Conservation (phyloP, 2,888 invertebrate species). For the Parnassius apollo region DNA sequence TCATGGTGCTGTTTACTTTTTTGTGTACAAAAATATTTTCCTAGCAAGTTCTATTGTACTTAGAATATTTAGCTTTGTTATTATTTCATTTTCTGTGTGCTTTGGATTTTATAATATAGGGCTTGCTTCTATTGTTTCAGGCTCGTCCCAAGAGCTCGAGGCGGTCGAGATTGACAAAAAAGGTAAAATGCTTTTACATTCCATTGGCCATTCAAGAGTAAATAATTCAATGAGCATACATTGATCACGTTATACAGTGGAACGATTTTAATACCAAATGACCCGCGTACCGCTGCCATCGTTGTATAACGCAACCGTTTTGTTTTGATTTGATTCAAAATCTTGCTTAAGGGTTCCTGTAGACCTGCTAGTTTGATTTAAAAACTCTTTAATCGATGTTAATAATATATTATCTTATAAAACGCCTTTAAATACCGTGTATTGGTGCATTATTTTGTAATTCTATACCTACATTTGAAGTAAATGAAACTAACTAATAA, state of each 20-base stretch:
- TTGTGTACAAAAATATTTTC: too few relatives aligned
- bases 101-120: constrained; percentile 8
- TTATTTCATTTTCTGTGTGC: constrained; percentile 24
- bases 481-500: too few relatives aligned
- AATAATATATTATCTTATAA: too few relatives aligned
- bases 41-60: too few relatives aligned
- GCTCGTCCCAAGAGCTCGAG: constrained; percentile 66
- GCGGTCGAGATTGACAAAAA: constrained; percentile 67
- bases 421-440: too few relatives aligned
- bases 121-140: constrained; percentile 53
- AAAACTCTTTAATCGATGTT: not conserved
- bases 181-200: constrained; percentile 51
- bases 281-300: constrained; percentile 42
- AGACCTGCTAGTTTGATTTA: constrained; percentile 24
- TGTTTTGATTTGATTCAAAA: constrained; percentile 46
- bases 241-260: constrained; percentile 35
- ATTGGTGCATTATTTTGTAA: too few relatives aligned
- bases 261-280: constrained; percentile 62
- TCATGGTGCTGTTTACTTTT: constrained; percentile 44
- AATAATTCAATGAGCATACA: constrained; percentile 35
- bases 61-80: constrained; percentile 22
- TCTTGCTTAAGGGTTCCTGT: constrained; percentile 32
- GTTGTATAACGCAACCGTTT: constrained; percentile 48
- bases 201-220: constrained; percentile 35
- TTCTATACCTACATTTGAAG: too few relatives aligned